These are phyloP conservation scores for Lampris megalopsis DNA, from an alignment of 2,113 vertebrate species.

Conservation along the genomic window DNA sequence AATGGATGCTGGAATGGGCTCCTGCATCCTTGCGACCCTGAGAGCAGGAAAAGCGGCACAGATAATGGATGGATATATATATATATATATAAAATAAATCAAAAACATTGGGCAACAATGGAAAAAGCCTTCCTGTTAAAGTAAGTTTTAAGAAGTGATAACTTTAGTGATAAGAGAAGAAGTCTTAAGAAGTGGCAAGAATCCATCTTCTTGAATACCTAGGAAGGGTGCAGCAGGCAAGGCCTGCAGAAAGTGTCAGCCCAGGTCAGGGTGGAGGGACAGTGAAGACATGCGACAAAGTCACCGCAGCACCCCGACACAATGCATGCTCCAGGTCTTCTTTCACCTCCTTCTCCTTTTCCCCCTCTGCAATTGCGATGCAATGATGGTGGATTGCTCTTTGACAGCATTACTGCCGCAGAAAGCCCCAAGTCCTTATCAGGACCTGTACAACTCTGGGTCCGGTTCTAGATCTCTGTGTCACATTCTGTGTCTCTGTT, in stretches of 20 bases:
- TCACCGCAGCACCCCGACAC: neutral
- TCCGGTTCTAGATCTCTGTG: neutral
- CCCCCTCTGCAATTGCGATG: neutral
- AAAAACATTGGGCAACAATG: no score
- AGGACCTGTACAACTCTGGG: neutral
- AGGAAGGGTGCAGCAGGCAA: neutral
- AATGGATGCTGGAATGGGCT: no score
- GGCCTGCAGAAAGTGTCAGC: neutral
- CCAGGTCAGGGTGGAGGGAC: conserved; percentile 4
- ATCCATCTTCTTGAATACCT: neutral
- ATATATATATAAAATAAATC: no score
- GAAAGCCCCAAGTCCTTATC: neutral
- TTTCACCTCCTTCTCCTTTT: neutral
- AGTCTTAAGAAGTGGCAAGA: neutral
- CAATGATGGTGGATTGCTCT: neutral
- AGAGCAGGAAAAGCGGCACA: no score
- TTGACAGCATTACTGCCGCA: neutral
- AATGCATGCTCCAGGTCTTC: neutral
- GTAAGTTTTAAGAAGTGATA: no score
- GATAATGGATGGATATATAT: no score
- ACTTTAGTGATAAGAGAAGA: no score
- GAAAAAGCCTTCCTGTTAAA: no score
- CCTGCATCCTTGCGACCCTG: no score
- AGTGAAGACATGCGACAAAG: neutral
- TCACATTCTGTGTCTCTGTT: neutral